These are phyloP conservation scores for Nomada fabriciana DNA, from an alignment of 2,888 invertebrate genomes.

Conservation along the genomic window DNA sequence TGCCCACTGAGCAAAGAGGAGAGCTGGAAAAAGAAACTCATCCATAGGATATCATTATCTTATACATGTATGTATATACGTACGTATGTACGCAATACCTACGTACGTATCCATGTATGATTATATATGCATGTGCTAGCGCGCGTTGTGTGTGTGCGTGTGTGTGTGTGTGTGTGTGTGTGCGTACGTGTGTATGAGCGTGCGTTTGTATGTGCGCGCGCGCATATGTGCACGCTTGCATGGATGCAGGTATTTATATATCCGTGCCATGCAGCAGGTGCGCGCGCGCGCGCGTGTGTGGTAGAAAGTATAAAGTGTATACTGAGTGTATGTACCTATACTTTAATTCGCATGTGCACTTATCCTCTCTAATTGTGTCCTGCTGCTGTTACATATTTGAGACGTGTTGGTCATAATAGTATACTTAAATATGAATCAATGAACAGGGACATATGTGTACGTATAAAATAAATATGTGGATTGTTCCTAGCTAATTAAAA, in stretches of 20 bases:
- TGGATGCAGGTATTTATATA: neutral
- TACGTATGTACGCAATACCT: constrained; percentile 1
- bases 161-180: neutral
- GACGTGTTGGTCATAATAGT: constrained; percentile 79
- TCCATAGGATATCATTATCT: constrained; percentile 82
- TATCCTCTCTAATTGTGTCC: constrained; percentile 20
- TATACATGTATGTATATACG: constrained; percentile 60
- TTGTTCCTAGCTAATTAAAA: constrained; percentile 73
- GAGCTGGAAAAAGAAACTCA: constrained; percentile 90
- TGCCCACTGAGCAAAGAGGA: constrained; percentile 95
- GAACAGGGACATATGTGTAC: constrained; percentile 77
- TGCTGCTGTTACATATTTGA: constrained; percentile 60
- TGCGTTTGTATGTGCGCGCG: too few relatives aligned
- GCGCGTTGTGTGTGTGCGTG: neutral
- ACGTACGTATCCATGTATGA: neutral
- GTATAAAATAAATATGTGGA: constrained; percentile 76
- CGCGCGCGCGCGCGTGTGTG: neutral
- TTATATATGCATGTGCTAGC: neutral
- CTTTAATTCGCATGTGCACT: constrained; percentile 10
- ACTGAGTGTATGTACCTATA: neutral
- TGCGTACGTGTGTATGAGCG: neutral
- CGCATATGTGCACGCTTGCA: neutral
- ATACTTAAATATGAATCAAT: constrained; percentile 80
- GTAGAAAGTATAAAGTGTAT: neutral
- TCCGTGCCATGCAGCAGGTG: neutral